These are phyloP conservation scores for Cetoscarus ocellatus DNA, from an alignment of 2,797 vertebrate genomes.

Conservation along the genomic window DNA sequence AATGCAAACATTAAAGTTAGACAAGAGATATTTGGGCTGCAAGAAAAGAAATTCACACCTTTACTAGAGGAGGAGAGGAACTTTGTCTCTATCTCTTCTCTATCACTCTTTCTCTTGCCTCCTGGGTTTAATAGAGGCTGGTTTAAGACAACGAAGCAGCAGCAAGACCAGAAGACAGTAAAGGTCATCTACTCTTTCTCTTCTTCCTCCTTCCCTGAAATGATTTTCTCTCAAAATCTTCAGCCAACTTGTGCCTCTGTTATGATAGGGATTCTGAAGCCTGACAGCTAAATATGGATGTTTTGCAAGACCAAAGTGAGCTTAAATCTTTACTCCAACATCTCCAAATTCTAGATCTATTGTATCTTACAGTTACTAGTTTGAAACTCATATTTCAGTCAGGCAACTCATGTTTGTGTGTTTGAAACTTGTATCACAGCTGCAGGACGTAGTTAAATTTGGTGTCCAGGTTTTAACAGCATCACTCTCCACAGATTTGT, in stretches of 20 bases:
- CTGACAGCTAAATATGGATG: constrained; percentile 33
- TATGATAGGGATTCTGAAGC: constrained; percentile 32
- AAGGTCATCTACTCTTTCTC: constrained; percentile 70
- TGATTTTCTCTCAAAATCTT: constrained; percentile 65
- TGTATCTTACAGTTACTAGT: constrained; percentile 10
- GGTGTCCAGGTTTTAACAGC: too few species aligned
- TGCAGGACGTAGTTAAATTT: too few species aligned
- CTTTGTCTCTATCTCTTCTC: not conserved
- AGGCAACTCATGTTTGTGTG: too few species aligned
- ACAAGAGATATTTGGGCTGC: constrained; percentile 30
- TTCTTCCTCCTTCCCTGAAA: constrained; percentile 53
- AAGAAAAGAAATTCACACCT: constrained; percentile 46
- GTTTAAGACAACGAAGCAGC: constrained; percentile 54
- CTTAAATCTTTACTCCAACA: constrained; percentile 4
- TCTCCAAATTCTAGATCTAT: not conserved
- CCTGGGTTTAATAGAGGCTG: not conserved
- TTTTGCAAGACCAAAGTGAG: constrained; percentile 6
- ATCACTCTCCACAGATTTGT: too few species aligned
- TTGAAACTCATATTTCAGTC: too few species aligned
- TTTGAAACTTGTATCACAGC: too few species aligned
- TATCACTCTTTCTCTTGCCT: constrained; percentile 1
- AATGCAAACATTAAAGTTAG: constrained; percentile 12
- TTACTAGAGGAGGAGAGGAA: constrained; percentile 44
- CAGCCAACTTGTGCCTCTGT: constrained; percentile 44
- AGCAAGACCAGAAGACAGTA: constrained; percentile 67